A percentile compares a stretch with the other conserved stretches of the same genome.
These are phyloP conservation scores for Drosophila subobscura DNA, from an alignment of 1,140 invertebrate genomes.

Conservation along the genomic window DNA sequence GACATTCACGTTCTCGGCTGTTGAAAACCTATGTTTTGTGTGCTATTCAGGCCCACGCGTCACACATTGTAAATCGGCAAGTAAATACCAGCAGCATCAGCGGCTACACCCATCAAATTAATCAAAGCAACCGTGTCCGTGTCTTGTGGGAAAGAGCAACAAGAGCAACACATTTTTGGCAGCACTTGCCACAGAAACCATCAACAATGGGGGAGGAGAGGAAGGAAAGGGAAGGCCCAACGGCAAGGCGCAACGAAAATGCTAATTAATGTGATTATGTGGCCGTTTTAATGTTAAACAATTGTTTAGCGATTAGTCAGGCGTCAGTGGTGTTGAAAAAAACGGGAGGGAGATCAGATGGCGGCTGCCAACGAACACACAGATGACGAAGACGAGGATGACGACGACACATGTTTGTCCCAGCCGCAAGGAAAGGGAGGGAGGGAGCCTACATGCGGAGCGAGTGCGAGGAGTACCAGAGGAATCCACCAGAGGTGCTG, in stretches of 20 bases:
- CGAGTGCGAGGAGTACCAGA: neutral
- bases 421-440: neutral
- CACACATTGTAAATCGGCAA: constrained; percentile 16
- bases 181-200: constrained; percentile 22
- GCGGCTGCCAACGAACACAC: constrained; percentile 1
- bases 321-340: constrained; percentile 40
- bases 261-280: constrained; percentile 81
- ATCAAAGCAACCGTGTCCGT: constrained; percentile 28
- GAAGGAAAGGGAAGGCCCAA: constrained; percentile 5
- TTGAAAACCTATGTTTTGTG: constrained; percentile 9
- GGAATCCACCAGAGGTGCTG: constrained; percentile 10
- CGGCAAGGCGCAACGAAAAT: constrained; percentile 66
- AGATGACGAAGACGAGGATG: neutral
- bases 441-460: neutral
- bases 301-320: constrained; percentile 81
- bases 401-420: constrained; percentile 42
- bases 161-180: constrained; percentile 41
- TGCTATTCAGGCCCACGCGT: constrained; percentile 5
- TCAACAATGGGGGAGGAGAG: constrained; percentile 16
- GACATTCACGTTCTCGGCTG: neutral
- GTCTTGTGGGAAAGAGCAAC: constrained; percentile 1
- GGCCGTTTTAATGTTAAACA: constrained; percentile 78
- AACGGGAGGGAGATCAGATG: constrained; percentile 14
- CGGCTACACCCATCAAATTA: constrained; percentile 48
- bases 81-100: constrained; percentile 19